Percentiles rank a stretch among this genome's conserved stretches.
Conservation (phyloP, 2,797 vertebrate species). For the Eulemur mongoz region DNA sequence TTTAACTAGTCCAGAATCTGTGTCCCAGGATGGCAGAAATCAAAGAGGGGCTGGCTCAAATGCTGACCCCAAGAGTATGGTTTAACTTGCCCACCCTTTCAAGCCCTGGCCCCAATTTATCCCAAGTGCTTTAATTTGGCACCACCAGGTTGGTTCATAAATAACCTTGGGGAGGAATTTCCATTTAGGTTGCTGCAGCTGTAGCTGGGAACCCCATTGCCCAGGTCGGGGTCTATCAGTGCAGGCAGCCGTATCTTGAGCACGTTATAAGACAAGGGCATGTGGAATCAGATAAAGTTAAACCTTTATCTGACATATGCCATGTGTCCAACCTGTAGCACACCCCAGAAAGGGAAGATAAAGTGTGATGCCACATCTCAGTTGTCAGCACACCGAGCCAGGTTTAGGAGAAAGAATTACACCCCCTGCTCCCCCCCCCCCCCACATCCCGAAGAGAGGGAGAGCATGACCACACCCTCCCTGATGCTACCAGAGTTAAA, state of each 20-base stretch:
- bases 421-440: too few species aligned
- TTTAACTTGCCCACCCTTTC: neutral
- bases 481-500: neutral
- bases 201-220: accelerated
- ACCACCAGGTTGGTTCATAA: neutral
- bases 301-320: neutral
- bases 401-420: neutral
- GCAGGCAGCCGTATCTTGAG: neutral
- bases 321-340: neutral
- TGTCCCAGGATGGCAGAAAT: neutral
- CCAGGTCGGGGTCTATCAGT: neutral
- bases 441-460: neutral
- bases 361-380: neutral
- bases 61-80: neutral
- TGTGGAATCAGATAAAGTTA: neutral
- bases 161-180: neutral
- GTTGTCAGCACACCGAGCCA: neutral
- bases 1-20: neutral
- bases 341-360: neutral
- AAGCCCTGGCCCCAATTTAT: neutral
- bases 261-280: neutral
- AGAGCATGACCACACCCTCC: neutral
- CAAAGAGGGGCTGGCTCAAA: neutral
- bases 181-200: neutral
- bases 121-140: neutral